Base-by-base conservation (phyloP, 1,140 invertebrate genomes). In the Lithobius niger region DNA sequence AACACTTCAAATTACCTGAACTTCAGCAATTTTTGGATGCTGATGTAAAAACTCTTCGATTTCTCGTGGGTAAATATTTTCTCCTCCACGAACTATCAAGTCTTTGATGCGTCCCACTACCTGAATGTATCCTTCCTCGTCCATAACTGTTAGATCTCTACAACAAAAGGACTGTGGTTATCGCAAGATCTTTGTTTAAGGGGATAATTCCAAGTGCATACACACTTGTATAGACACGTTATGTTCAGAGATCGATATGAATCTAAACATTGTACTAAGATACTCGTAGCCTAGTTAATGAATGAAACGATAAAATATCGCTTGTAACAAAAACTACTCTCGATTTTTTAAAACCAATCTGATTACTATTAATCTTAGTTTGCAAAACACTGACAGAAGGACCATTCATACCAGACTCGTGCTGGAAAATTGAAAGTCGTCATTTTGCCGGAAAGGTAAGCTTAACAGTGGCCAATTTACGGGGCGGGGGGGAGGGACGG, bases 71-170 rank as follows among this genome's bases (percentile, higher is more conserved):
- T 72, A 72, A 42, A 80, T 67, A 63, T 79, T 80, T 60, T 79
- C 77, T 27, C 77, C 78, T 44, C 78, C 77, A 31, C 77, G 64
- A 40, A 79, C 77, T 18, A 79, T 72, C 71, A 79, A 68, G 54
- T 79, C 77, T 57, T 76, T 79, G 2, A 69, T 69, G 15, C 78
- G 61, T 13, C 77, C 76, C 42, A 74, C 69, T 51, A 79, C 74
- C 19, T 64, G 64, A 22, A 76, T 62, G 49, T 70, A 76, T 0
- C 78, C 78, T 18, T 76, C 66, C 55, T 71, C 68, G 59, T 77
- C 71, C 69, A 79, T 72, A 0, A 68, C 59, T 1, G 64, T 78
- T 18, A 76, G 64, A 64, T 79, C 77, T 27, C 76, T 78, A 52
- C 6, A 62, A 58, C 27, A 52, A 50, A n/a, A 52, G 24, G 21